Base-by-base conservation (phyloP, 23 tunicate species). In the Ciona savignyi region DNA sequence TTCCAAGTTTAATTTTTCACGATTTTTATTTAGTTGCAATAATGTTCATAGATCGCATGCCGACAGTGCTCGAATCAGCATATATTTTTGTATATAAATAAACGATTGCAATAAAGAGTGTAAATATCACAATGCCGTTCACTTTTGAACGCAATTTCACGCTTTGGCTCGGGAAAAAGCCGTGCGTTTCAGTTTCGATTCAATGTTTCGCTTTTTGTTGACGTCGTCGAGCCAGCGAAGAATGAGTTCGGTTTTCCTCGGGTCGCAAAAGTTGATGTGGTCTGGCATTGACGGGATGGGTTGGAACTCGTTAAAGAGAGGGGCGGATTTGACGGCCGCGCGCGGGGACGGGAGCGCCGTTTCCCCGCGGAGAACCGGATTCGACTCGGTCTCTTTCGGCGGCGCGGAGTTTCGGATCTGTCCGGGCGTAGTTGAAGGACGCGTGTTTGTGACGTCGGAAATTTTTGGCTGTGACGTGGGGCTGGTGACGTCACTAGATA, bases 251-350 rank as follows among this genome's bases (percentile, higher is more conserved):
- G 96, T 88, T 77, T 88, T 88, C 32, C 87, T 35, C 15, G 96
- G 96, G 67, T 88, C 96, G 33, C 96, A 88, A 66, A 88, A 88
- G 70, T 88, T 88, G 0, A 81, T 88, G 76, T 88, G 87, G 29
- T 88, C 96, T 42, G 96, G 96, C 96, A 88, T 88, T 19, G 96
- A 77, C 6, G 84, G 84, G 27, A 88, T 88, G 32, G 96, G 96
- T 56, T 88, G 96, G 66, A 88, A 81, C 29, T 88, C 83, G 2
- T 82, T 82, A 0, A 76, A 68, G 4, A 34, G 19, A 9, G 48
- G 30, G 51, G 68, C 56, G 24, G 11, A 27, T 29, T 25, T 11
- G 3, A 4, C 22, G 3, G 25, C 65, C 9, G 64, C 23, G 4
- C 79, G 78, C 27, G 80, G 75, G 9, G 87, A 67, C 24, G 30